phyloP scores from a whole-genome alignment of 2,113 vertebrate species.

The Dipodomys stephensi region DNA sequence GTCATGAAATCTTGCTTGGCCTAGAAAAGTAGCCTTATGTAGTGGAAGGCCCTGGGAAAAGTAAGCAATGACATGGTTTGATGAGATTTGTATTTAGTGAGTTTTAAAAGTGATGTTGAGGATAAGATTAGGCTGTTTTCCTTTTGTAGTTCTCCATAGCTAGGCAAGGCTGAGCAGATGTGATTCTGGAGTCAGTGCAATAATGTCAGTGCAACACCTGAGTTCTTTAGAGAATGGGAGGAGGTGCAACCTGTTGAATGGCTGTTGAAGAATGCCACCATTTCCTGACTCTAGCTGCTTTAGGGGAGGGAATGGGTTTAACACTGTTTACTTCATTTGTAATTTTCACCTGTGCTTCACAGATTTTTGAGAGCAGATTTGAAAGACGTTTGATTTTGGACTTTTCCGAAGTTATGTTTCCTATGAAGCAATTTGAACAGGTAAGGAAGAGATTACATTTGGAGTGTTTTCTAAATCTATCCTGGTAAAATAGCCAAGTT shows the following conservation, averaged over 20 bases:
- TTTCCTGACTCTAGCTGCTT: neutral
- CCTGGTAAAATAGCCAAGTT: conserved; percentile 30
- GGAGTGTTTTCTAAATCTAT: neutral
- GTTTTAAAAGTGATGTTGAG: neutral
- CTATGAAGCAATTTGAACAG: conserved; percentile 96
- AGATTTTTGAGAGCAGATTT: conserved; percentile 92
- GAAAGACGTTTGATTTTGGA: conserved; percentile 88
- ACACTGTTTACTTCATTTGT: neutral
- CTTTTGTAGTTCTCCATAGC: neutral
- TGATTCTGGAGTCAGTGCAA: no score
- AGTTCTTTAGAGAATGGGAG: neutral
- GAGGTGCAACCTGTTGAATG: neutral
- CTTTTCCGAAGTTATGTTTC: conserved; percentile 94
- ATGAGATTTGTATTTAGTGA: neutral
- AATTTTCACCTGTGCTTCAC: conserved; percentile 57
- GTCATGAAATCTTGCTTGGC: neutral
- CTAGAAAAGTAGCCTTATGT: neutral
- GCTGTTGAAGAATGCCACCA: no score
- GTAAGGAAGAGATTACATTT: conserved; percentile 82
- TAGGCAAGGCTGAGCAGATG: neutral
- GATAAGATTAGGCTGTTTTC: neutral
- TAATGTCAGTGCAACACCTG: neutral
- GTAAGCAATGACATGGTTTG: neutral
- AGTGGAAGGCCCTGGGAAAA: neutral
- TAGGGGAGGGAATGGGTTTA: neutral